These are phyloP conservation scores for Uropetala carovei DNA, from an alignment of 2,888 invertebrate genomes.

Conservation along the genomic window DNA sequence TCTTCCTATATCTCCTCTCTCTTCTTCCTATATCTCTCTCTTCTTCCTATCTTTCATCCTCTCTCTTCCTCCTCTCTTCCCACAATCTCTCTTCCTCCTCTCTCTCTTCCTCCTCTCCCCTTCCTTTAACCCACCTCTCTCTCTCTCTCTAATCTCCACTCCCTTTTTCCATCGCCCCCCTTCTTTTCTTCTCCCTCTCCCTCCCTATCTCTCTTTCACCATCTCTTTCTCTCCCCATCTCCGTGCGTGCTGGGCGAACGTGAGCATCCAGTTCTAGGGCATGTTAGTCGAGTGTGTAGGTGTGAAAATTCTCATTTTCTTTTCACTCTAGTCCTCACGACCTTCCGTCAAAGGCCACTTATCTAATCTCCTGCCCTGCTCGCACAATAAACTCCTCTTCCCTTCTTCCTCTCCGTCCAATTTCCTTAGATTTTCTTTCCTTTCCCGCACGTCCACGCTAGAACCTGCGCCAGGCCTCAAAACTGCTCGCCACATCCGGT, in stretches of 20 bases:
- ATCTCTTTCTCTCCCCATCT: too few species aligned
- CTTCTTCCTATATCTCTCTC: not conserved
- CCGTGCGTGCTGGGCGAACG: too few species aligned
- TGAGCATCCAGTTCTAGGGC: too few species aligned
- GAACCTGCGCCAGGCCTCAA: constrained; percentile 4
- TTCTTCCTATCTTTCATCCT: not conserved
- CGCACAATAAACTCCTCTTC: too few species aligned
- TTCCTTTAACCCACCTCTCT: not conserved
- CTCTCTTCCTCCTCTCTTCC: not conserved
- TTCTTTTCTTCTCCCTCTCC: not conserved
- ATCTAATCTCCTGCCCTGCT: too few species aligned
- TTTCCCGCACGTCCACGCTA: not conserved
- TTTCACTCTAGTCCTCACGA: too few species aligned
- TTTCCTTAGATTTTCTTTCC: not conserved
- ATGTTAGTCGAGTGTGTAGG: too few species aligned
- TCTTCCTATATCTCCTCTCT: not conserved
- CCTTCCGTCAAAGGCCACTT: too few species aligned
- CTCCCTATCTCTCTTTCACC: not conserved
- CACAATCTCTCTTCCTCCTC: not conserved
- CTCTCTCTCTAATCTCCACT: too few species aligned
- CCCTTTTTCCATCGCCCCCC: too few species aligned
- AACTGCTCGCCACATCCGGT: constrained; percentile 8
- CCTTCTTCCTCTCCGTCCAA: not conserved
- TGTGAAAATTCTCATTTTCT: too few species aligned
- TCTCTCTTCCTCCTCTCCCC: not conserved